phyloP scores from a whole-genome alignment of 2,113 vertebrate genomes.

The Dromaius novaehollandiae region DNA sequence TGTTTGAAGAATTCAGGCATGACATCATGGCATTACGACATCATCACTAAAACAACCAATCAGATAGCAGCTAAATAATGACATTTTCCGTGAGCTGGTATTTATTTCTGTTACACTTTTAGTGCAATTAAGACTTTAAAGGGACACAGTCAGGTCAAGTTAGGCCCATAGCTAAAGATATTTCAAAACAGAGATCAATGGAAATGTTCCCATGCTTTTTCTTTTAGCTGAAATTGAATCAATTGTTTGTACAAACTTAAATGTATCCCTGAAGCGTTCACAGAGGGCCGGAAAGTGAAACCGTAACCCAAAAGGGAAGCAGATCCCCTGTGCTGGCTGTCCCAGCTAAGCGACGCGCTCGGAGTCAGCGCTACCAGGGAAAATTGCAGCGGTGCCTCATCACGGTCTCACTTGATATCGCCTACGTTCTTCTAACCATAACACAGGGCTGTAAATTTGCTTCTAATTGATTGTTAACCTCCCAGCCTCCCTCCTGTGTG shows the following conservation, averaged over 20 bases:
- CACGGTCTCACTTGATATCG: background rate
- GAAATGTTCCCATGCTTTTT: background rate
- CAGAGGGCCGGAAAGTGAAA: background rate
- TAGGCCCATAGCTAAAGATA: accelerated
- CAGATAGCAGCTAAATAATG: background rate
- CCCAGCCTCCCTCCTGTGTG: background rate
- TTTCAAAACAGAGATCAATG: background rate
- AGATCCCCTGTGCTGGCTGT: background rate
- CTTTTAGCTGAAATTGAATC: background rate
- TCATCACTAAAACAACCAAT: background rate
- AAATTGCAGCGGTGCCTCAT: background rate
- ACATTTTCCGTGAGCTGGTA: background rate
- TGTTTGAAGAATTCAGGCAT: slow-evolving; percentile 29
- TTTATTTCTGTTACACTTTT: background rate
- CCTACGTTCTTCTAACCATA: background rate
- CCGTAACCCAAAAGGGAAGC: background rate
- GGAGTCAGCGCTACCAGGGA: background rate
- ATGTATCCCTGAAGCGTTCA: background rate
- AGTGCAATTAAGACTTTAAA: background rate
- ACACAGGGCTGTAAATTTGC: background rate
- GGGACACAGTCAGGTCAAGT: background rate
- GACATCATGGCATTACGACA: background rate
- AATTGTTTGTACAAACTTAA: background rate
- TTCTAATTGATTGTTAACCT: slow-evolving; percentile 55
- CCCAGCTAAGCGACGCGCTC: background rate